Evolutionary conservation across 2,888 invertebrate genomes (phyloP), one percentile per base, ranked within the genome.

Genomic region (Scaptomyza parva): DNA sequence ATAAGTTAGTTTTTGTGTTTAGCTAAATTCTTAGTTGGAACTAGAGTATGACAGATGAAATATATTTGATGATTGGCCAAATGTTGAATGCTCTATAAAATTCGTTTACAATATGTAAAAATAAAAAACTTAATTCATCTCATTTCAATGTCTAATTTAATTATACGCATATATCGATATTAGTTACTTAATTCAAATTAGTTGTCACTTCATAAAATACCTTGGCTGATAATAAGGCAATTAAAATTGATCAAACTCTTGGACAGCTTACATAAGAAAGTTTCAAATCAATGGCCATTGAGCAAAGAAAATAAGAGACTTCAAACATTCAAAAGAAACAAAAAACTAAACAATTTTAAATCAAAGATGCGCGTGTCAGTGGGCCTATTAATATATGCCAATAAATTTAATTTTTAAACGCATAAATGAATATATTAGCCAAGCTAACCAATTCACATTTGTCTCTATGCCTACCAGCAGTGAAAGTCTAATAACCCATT

Each of bases 401-500:
- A 64, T 54, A 28, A 33, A 43, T 28, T 57, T 45, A 48, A 73
- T 62, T 33, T 47, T 48, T 9, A n/a, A 24, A 47, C 14, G 62
- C 61, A 77, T 79, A 59, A 58, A 54, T 70, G 50, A 72, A 68
- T 72, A 66, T 50, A 35, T 60, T 59, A 57, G 43, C n/a, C 24
- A 33, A 47, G 48, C 26, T 48, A 55, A 64, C 39, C 18, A 50
- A 45, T 18, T n/a, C 71, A 51, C 54, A 72, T 73, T 68, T 69
- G n/a, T 14, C 11, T 24, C 35, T 40, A 28, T 47, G 35, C n/a
- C 63, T 53, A 43, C 44, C 26, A 35, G 18, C 39, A 68, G 81
- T 70, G 80, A 81, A 77, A 81, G 84, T 62, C 62, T 30, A 66
- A 50, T 14, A 61, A 59, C 45, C 41, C 33, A 63, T 24, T 54